phyloP scores from a whole-genome alignment of 2,888 invertebrate genomes.

The Schizaphis graminum region DNA sequence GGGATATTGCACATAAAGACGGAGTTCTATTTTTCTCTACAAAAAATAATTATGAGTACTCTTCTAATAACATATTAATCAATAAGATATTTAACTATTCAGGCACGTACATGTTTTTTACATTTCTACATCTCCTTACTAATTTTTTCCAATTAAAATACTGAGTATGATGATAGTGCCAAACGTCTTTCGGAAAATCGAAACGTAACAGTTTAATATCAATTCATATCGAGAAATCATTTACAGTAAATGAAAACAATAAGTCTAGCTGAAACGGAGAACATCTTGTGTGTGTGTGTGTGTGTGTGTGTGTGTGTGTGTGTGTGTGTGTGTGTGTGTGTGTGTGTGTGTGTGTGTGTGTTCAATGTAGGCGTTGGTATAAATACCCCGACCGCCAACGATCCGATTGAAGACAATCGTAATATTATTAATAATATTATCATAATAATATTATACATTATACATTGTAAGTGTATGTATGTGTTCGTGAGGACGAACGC shows the following conservation, averaged over 20 bases:
- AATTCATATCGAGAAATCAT: background rate
- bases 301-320: background rate
- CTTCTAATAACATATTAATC: too few species aligned
- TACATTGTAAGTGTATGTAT: background rate
- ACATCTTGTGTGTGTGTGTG: background rate
- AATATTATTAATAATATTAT: slow-evolving; percentile 16
- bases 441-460: background rate
- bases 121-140: too few species aligned
- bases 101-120: too few species aligned
- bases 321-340: too few species aligned
- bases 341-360: background rate
- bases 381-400: background rate
- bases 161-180: background rate
- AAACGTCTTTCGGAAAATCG: background rate
- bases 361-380: background rate
- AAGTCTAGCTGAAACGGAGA: background rate
- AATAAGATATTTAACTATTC: too few species aligned
- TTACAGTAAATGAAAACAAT: background rate
- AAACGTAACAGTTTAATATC: background rate
- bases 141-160: too few species aligned
- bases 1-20: too few species aligned
- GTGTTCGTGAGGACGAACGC: background rate
- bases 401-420: slow-evolving; percentile 24
- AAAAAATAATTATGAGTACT: too few species aligned
- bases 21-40: too few species aligned